Evolutionary conservation across 2,797 vertebrate genomes (phyloP), one percentile per base, ranked within the genome.

Genomic region (Myripristis murdjan): DNA sequence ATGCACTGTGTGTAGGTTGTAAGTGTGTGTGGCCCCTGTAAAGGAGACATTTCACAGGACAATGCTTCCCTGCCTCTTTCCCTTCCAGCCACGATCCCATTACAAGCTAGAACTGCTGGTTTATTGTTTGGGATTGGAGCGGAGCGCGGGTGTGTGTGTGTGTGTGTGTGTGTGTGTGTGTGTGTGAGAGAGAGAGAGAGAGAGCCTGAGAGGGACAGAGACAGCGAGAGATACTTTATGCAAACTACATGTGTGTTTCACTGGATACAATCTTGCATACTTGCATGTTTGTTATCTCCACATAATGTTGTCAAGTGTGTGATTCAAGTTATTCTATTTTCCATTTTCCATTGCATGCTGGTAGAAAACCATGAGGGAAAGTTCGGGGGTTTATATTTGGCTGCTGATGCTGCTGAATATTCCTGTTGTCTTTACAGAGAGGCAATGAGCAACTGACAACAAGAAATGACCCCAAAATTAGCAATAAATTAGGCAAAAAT

Each of bases 81-180:
- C 44, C 47, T 48, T 23, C 7, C 47, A 48, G 47, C 47, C 20
- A 48, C 47, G 22, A 48, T 48, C 47, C 20, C 47, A 48, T 48
- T 48, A 48, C 47, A 48, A 47, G 18, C 47, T 11, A 23, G 20
- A 48, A 48, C 9, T 23, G 46, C 46, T 22, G 9, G n/a, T n/a
- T 48, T 22, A 48, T 48, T 48, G 46, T 22, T 48, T 22, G 18
- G 46, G 46, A 48, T 48, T 20, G 46, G 8, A 16, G 22, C 18
- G 6, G 46, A 6, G n/a, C 48, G 6, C 22, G 46, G 20, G 18
- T 16, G 41, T 43, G 41, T 16, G 41, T 43, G 41, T 16, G 46
- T 2, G 46, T 20, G 18, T 47, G 44, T 46, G 44, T 46, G 15
- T 18, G 7, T 6, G 16, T 9, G 44, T 39, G 37, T 1, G 8